Evolutionary conservation across 2,113 vertebrate genomes (phyloP).

Genomic region (Ceyx margarethae): DNA sequence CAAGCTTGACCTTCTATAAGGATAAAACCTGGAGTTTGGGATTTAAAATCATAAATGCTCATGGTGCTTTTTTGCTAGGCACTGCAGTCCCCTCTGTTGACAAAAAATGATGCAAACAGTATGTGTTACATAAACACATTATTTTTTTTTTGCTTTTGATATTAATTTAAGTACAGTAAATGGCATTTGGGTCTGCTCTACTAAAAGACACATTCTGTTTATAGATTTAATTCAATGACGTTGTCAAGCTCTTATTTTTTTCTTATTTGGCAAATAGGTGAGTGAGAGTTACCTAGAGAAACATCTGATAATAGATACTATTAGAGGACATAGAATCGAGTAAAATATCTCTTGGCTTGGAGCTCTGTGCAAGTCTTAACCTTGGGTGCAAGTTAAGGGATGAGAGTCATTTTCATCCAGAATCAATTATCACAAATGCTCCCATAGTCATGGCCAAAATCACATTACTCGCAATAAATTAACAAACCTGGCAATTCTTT

Average conservation of each 20-base stretch:
- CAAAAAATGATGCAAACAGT: not conserved
- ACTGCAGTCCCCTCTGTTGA: not conserved
- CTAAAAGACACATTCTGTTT: not conserved
- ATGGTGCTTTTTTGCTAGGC: not conserved
- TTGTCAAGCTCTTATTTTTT: not conserved
- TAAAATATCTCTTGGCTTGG: conserved; percentile 14
- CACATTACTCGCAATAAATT: conserved; percentile 54
- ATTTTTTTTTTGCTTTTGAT: not conserved
- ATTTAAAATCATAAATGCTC: not conserved
- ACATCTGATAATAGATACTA: conserved; percentile 10
- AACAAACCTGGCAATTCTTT: not conserved
- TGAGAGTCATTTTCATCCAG: conserved; percentile 36
- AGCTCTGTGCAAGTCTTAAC: conserved; percentile 27
- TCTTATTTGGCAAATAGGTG: not conserved
- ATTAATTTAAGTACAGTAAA: not conserved
- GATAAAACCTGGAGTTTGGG: not conserved
- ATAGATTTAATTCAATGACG: not conserved
- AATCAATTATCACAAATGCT: conserved; percentile 61
- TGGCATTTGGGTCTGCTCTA: not conserved
- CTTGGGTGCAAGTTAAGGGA: conserved; percentile 25
- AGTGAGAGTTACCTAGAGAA: not conserved
- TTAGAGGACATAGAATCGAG: not conserved
- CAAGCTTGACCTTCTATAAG: not conserved
- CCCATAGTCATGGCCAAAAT: conserved; percentile 32
- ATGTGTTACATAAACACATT: not conserved